phyloP scores from a whole-genome alignment of 1,140 invertebrate species.

The Ephestia elutella region DNA sequence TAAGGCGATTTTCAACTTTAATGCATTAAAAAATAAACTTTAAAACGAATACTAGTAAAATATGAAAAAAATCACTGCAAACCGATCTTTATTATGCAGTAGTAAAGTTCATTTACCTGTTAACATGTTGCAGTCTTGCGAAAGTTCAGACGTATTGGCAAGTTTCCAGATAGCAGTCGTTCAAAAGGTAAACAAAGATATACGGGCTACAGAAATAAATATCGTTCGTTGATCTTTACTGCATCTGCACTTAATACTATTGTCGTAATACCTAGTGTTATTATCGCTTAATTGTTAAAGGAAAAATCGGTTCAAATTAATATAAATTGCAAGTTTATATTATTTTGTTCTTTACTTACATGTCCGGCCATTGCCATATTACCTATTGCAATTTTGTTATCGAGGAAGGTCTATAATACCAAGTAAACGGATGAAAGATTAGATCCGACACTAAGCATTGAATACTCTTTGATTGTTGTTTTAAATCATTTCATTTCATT shows the following conservation, averaged over 20 bases:
- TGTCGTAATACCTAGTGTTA: too few species aligned
- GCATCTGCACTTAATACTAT: neutral
- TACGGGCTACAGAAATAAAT: slow-evolving; percentile 30
- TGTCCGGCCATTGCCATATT: too few species aligned
- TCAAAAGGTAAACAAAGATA: slow-evolving; percentile 25
- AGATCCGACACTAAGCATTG: too few species aligned
- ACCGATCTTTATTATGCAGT: neutral
- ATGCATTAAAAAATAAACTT: neutral
- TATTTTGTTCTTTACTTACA: too few species aligned
- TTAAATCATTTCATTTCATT: too few species aligned
- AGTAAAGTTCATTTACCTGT: neutral
- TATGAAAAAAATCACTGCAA: neutral
- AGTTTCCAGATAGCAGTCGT: slow-evolving; percentile 18
- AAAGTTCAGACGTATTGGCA: slow-evolving; percentile 18
- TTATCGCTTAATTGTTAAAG: too few species aligned
- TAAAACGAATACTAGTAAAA: neutral
- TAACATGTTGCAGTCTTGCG: slow-evolving; percentile 19
- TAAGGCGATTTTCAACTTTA: neutral
- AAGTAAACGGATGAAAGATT: too few species aligned
- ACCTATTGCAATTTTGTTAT: too few species aligned
- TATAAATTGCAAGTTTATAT: too few species aligned
- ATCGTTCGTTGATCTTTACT: slow-evolving; percentile 24
- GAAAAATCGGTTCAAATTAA: too few species aligned
- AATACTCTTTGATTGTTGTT: too few species aligned
- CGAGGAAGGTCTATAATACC: too few species aligned